Evolutionary conservation across 2,113 vertebrate species (phyloP).

Genomic region (Alectura lathami): DNA sequence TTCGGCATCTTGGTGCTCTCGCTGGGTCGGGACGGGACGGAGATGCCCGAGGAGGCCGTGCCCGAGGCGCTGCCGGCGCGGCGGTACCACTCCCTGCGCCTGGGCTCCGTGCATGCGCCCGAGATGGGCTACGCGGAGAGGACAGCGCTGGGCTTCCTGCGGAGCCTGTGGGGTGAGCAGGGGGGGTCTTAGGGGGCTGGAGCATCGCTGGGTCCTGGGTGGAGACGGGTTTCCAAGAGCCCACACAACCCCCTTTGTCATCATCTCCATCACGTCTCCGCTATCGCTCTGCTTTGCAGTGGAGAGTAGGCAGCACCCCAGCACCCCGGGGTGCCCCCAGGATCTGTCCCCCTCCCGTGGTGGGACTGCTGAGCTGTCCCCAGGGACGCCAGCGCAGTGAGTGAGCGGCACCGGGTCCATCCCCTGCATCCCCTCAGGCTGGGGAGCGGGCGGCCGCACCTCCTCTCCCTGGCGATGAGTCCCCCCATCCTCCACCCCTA

Average conservation of each 20-base stretch:
- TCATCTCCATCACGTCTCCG: fast-evolving
- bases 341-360: fast-evolving
- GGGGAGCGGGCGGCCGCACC: not conserved
- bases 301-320: not conserved
- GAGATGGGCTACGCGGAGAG: not conserved
- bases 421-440: not conserved
- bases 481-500: not conserved
- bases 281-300: fast-evolving
- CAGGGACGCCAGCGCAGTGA: fast-evolving
- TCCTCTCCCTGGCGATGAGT: too few species aligned
- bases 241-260: not conserved
- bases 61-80: not conserved
- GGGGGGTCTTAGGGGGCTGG: not conserved
- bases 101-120: not conserved
- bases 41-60: not conserved
- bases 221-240: too few species aligned
- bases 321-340: not conserved
- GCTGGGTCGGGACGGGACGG: not conserved
- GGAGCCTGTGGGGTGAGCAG: not conserved
- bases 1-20: not conserved
- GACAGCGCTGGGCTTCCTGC: not conserved
- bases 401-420: fast-evolving
- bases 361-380: fast-evolving
- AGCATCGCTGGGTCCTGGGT: not conserved
- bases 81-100: not conserved